phyloP scores from a whole-genome alignment of 1,140 invertebrate genomes.

The Trichogramma pretiosum region DNA sequence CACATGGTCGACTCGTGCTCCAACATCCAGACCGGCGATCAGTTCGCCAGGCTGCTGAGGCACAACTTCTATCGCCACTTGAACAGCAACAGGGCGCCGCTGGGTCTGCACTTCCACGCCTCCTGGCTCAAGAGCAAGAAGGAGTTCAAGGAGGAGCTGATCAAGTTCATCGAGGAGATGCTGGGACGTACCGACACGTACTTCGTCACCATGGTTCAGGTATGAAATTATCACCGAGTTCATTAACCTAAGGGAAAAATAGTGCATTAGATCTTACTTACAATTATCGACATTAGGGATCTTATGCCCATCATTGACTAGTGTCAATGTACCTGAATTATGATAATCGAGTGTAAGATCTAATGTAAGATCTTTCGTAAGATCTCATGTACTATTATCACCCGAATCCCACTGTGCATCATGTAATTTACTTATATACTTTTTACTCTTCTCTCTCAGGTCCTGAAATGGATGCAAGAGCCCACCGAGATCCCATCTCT shows the following conservation, averaged over 20 bases:
- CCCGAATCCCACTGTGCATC: too few relatives aligned
- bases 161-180: slow-evolving; percentile 92
- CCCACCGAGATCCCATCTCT: slow-evolving; percentile 80
- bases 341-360: too few relatives aligned
- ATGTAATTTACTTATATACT: too few relatives aligned
- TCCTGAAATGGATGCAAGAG: slow-evolving; percentile 96
- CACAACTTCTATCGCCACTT: slow-evolving; percentile 94
- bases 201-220: slow-evolving; percentile 86
- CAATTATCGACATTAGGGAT: too few relatives aligned
- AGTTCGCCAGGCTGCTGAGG: slow-evolving; percentile 75
- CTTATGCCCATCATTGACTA: too few relatives aligned
- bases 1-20: slow-evolving; percentile 91
- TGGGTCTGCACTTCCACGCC: slow-evolving; percentile 92
- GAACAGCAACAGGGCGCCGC: slow-evolving; percentile 81
- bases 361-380: too few relatives aligned
- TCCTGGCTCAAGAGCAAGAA: slow-evolving; percentile 92
- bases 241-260: background rate
- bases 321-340: too few relatives aligned
- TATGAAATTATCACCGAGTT: slow-evolving; percentile 25
- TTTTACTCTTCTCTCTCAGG: too few relatives aligned
- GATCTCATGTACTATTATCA: too few relatives aligned
- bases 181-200: slow-evolving; percentile 82
- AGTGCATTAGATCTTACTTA: too few relatives aligned
- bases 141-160: slow-evolving; percentile 83
- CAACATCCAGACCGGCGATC: slow-evolving; percentile 80